phyloP scores from a whole-genome alignment of 35 echinoderm and acorn worm species.

The Nesometra sesokonis region DNA sequence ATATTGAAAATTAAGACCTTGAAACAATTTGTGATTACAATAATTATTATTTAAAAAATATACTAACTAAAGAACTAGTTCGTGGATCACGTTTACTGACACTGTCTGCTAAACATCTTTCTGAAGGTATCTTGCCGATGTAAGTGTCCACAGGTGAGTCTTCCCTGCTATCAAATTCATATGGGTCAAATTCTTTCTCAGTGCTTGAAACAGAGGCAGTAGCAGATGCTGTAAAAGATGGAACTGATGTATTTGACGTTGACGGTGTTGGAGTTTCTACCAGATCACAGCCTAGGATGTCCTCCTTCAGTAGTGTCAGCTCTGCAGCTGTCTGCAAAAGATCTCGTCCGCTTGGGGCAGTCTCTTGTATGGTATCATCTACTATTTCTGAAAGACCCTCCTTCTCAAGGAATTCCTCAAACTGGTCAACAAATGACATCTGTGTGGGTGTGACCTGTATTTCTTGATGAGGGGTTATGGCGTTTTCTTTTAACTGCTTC shows the following conservation, averaged over 20 bases:
- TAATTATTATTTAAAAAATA: too few species aligned
- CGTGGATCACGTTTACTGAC: too few species aligned
- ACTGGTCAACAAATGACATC: constrained; percentile 82
- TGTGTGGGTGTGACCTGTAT: constrained; percentile 30
- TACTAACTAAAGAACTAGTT: too few species aligned
- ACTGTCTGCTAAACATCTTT: too few species aligned
- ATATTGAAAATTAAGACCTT: too few species aligned
- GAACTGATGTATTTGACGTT: background rate
- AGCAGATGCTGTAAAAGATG: background rate
- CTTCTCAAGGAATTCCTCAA: constrained; percentile 89
- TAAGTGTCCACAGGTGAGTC: background rate
- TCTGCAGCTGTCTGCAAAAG: background rate
- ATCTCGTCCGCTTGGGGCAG: background rate
- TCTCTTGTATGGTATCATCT: constrained; percentile 1
- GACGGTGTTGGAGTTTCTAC: background rate
- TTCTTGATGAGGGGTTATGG: background rate
- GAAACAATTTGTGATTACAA: too few species aligned
- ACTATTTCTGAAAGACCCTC: constrained; percentile 31
- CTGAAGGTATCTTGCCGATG: background rate
- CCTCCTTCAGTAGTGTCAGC: background rate
- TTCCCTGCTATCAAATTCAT: background rate
- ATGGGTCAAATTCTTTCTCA: background rate
- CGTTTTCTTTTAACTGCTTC: background rate
- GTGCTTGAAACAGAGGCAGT: background rate
- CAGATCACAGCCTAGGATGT: background rate